These are phyloP conservation scores for Cryptoleucopteryx plumbea DNA, from an alignment of 2,113 vertebrate genomes.

Conservation along the genomic window DNA sequence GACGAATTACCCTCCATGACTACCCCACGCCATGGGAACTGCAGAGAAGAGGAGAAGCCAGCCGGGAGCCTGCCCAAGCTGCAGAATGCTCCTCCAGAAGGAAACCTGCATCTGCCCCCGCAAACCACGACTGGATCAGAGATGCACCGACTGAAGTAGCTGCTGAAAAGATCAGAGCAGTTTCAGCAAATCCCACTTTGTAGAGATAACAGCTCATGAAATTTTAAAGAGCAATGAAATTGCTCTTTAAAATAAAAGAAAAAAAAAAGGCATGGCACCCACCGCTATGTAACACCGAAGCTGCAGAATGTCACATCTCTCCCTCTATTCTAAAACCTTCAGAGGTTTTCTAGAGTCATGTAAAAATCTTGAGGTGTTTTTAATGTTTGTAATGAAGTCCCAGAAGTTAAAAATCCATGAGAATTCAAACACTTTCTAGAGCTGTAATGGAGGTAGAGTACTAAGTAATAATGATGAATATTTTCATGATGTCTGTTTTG, in stretches of 20 bases:
- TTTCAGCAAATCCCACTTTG: background rate
- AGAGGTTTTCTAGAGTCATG: background rate
- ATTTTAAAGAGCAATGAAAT: background rate
- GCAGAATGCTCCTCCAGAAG: background rate
- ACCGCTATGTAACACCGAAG: background rate
- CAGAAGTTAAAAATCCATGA: background rate
- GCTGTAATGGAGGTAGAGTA: background rate
- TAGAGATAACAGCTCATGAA: background rate
- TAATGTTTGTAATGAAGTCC: background rate
- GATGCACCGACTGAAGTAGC: background rate
- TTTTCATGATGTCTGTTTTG: background rate
- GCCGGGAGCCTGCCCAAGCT: background rate
- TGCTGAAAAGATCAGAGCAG: background rate
- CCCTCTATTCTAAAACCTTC: background rate
- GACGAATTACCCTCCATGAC: background rate
- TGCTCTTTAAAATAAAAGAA: no score
- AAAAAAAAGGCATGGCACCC: background rate
- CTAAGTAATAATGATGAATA: background rate
- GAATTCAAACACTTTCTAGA: background rate
- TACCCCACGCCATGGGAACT: background rate
- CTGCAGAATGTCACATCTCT: background rate
- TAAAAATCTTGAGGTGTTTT: background rate
- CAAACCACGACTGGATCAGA: fast-evolving
- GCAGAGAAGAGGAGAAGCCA: background rate
- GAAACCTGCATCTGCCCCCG: background rate